Percentiles rank a stretch among this genome's conserved stretches.
phyloP scores from a whole-genome alignment of 2,888 invertebrate species.

The Ennomos erosarius region DNA sequence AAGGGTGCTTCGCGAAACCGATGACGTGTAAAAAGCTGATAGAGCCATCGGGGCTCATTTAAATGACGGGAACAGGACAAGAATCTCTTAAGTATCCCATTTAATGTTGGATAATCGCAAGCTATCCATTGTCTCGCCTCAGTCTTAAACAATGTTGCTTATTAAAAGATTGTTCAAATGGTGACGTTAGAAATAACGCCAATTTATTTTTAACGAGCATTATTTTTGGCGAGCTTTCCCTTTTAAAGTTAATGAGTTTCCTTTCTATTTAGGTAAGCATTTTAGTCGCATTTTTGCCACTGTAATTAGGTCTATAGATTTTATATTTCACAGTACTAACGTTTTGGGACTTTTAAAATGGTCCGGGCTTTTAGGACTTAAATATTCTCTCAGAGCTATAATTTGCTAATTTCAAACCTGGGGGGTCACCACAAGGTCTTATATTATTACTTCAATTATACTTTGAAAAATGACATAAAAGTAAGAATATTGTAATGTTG shows the following conservation, averaged over 20 bases:
- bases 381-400: no score
- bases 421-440: no score
- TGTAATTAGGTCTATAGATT: no score
- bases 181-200: conserved; percentile 13
- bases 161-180: conserved; percentile 15
- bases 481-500: no score
- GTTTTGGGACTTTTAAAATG: no score
- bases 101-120: conserved; percentile 47
- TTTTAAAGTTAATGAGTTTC: conserved; percentile 17
- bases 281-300: no score
- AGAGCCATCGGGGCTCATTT: conserved; percentile 75
- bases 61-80: conserved; percentile 68
- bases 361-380: no score
- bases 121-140: conserved; percentile 19
- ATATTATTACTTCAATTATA: no score
- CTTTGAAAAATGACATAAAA: no score
- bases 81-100: conserved; percentile 57
- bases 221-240: background rate
- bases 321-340: no score
- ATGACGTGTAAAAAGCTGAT: conserved; percentile 79
- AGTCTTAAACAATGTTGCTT: conserved; percentile 6
- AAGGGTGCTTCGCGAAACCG: conserved; percentile 73
- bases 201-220: conserved; percentile 13
- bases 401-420: no score
- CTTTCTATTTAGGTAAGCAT: background rate